Percentiles rank a stretch among this genome's conserved stretches.
These are phyloP conservation scores for Ophiodon elongatus DNA, from an alignment of 2,113 vertebrate species.

Conservation along the genomic window DNA sequence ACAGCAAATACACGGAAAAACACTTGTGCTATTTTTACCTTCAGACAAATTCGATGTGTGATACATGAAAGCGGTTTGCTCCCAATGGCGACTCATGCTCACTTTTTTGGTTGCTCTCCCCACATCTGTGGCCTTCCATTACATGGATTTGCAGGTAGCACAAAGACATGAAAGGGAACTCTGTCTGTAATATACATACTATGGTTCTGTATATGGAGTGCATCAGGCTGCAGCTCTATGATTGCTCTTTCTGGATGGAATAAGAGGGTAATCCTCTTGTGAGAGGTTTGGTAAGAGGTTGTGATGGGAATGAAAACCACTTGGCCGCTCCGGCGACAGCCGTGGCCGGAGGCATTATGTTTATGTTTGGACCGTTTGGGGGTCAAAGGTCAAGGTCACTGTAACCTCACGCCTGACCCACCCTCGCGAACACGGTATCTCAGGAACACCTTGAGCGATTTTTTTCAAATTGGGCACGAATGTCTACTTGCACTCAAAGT, in stretches of 20 bases:
- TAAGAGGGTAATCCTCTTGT: constrained; percentile 57
- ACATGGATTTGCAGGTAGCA: constrained; percentile 48
- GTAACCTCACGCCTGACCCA: not conserved
- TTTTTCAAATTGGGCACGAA: not conserved
- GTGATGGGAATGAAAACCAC: constrained; percentile 38
- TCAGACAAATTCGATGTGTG: constrained; percentile 34
- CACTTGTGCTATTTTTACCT: constrained; percentile 63
- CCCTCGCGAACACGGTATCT: not conserved
- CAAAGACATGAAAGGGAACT: constrained; percentile 41
- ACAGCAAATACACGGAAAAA: constrained; percentile 60
- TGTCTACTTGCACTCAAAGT: not conserved
- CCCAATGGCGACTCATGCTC: constrained; percentile 25
- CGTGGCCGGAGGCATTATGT: not conserved
- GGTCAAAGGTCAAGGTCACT: not conserved
- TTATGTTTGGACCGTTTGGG: not conserved
- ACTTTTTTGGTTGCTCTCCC: constrained; percentile 35
- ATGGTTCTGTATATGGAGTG: constrained; percentile 27
- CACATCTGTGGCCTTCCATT: constrained; percentile 33
- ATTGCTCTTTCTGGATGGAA: constrained; percentile 48
- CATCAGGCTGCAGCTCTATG: constrained; percentile 25
- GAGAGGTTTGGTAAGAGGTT: constrained; percentile 56
- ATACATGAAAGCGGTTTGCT: constrained; percentile 58
- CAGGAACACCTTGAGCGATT: not conserved
- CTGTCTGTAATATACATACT: constrained; percentile 34
- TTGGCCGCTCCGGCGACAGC: constrained; percentile 17